phyloP scores from a whole-genome alignment of 2,888 invertebrate species.

The Pristionchus maxplancki region DNA sequence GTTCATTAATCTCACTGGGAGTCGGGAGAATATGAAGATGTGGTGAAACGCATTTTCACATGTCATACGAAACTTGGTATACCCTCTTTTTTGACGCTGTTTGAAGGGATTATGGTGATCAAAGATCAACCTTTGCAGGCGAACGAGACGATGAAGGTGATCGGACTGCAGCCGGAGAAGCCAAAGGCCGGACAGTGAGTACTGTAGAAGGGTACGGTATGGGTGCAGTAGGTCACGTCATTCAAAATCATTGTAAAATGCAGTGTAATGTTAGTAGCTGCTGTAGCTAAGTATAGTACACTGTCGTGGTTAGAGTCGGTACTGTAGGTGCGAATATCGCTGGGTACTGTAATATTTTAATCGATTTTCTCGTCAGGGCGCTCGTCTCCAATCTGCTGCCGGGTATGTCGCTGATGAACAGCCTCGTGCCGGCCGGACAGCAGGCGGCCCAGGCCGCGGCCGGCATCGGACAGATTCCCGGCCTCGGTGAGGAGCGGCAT shows the following conservation, averaged over 20 bases:
- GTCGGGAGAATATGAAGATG: not conserved
- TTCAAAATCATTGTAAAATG: no score
- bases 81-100: not conserved
- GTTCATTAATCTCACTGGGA: no score
- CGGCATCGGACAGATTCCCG: slow-evolving; percentile 36
- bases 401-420: slow-evolving; percentile 33
- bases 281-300: not conserved
- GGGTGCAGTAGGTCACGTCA: not conserved
- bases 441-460: not conserved
- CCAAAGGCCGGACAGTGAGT: slow-evolving; percentile 22
- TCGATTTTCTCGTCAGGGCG: not conserved
- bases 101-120: not conserved
- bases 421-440: slow-evolving; percentile 36
- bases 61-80: not conserved
- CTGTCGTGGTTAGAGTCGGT: no score
- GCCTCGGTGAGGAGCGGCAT: slow-evolving; percentile 13
- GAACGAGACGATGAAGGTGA: slow-evolving; percentile 69
- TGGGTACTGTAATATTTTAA: not conserved
- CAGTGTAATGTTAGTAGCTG: not conserved
- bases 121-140: slow-evolving; percentile 56
- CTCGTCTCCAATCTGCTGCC: slow-evolving; percentile 29
- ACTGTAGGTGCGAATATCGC: not conserved
- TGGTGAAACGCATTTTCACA: not conserved
- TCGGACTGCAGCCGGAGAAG: slow-evolving; percentile 44
- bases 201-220: not conserved